Conservation (phyloP, 2,113 vertebrate species). For the Phodopus roborovskii region DNA sequence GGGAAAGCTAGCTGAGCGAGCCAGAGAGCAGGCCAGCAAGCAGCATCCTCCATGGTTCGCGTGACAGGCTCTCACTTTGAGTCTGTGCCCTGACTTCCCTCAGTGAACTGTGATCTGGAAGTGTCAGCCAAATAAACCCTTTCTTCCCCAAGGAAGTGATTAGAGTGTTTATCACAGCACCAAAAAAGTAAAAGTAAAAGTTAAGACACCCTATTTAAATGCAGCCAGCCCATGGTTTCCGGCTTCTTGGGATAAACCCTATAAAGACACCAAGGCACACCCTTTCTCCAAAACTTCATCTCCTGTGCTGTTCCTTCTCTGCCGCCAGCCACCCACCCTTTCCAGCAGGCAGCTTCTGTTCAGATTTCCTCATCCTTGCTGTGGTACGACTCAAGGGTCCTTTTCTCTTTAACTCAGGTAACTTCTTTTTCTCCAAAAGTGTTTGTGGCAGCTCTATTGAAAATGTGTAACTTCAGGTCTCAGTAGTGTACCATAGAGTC, state of each 20-base stretch:
- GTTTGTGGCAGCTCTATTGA: not conserved
- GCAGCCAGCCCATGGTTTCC: not conserved
- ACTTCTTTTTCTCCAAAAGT: not conserved
- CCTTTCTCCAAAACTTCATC: not conserved
- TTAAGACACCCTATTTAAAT: not conserved
- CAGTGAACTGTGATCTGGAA: not conserved
- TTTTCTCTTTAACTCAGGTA: not conserved
- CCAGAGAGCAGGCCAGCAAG: not conserved
- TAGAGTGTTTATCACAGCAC: not conserved
- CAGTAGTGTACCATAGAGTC: not conserved
- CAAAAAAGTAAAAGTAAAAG: not conserved
- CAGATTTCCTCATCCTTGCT: not conserved
- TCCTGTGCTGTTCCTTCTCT: not conserved
- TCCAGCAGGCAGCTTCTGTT: not conserved
- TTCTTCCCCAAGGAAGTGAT: not conserved
- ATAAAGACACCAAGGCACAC: not conserved
- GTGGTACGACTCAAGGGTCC: not conserved
- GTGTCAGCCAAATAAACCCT: not conserved
- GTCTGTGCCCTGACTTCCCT: not conserved
- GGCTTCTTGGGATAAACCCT: not conserved
- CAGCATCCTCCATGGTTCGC: not conserved
- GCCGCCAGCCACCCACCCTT: not conserved
- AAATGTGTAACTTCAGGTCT: not conserved
- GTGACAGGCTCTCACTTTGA: not conserved
- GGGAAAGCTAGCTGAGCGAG: not conserved